Evolutionary conservation across 2,797 vertebrate species (phyloP).

Genomic region (Acipenser ruthenus): DNA sequence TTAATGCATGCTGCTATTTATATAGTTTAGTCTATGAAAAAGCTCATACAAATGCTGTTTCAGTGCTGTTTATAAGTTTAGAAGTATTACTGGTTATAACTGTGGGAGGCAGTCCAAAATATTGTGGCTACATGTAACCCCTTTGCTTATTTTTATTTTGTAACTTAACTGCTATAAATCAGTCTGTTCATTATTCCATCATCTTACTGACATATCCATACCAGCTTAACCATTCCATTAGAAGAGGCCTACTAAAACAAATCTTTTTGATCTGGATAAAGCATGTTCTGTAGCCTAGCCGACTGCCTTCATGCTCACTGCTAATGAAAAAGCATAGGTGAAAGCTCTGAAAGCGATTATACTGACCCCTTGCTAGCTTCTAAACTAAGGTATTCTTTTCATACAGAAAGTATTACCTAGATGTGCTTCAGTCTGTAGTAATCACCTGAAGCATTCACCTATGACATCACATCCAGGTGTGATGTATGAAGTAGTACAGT

Average conservation of each 20-base stretch:
- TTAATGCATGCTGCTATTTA: neutral
- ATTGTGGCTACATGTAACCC: neutral
- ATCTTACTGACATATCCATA: conserved; percentile 26
- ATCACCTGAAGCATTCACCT: no score
- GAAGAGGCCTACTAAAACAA: conserved; percentile 16
- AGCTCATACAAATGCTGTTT: neutral
- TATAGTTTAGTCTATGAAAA: neutral
- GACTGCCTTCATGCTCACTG: neutral
- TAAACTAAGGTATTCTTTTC: no score
- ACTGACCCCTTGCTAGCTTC: conserved; percentile 20
- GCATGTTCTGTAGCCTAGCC: conserved; percentile 19
- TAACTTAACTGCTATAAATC: conserved; percentile 14
- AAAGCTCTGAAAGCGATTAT: conserved; percentile 20
- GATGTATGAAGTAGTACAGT: no score
- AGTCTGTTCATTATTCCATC: conserved; percentile 26
- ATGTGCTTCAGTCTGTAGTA: no score
- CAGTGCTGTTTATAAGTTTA: neutral
- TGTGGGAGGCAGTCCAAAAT: neutral
- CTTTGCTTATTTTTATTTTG: conserved; percentile 13
- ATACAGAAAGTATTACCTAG: no score
- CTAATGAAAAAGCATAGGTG: conserved; percentile 7
- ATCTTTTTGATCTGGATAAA: conserved; percentile 15
- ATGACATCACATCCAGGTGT: no score
- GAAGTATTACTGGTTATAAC: neutral
- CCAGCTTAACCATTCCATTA: conserved; percentile 17